Evolutionary conservation across 2,797 vertebrate species (phyloP).

Genomic region (Odontamblyopus rebecca): DNA sequence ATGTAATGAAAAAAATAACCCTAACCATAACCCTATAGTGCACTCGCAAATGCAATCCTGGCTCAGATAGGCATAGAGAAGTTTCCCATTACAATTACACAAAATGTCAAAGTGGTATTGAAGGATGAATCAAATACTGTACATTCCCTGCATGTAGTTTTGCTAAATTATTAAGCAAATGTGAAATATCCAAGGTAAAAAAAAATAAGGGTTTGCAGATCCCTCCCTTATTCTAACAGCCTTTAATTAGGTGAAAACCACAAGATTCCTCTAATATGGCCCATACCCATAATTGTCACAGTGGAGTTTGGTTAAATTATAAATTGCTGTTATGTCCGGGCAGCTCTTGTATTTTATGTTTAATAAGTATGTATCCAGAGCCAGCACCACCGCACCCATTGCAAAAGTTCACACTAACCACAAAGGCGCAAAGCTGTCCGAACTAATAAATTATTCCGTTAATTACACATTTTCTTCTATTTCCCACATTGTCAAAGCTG

Average conservation of each 20-base stretch:
- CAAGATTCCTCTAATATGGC: conserved; percentile 50
- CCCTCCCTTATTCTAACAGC: conserved; percentile 11
- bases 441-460: conserved; percentile 6
- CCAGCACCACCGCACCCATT: conserved; percentile 18
- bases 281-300: conserved; percentile 39
- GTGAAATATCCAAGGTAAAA: conserved; percentile 1
- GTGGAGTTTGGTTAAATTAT: conserved; percentile 53
- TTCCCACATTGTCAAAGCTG: conserved; percentile 3
- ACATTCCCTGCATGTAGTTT: not conserved
- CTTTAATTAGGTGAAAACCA: conserved; percentile 55
- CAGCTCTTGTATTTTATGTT: conserved; percentile 41
- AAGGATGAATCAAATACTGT: not conserved
- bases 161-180: not conserved
- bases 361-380: conserved; percentile 38
- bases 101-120: not conserved
- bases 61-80: not conserved
- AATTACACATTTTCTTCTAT: conserved; percentile 8
- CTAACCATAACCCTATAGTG: too few species aligned
- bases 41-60: not conserved
- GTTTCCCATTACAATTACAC: not conserved
- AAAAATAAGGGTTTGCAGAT: not conserved
- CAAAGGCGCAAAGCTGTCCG: conserved; percentile 13
- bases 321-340: conserved; percentile 47
- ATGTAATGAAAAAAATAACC: too few species aligned
- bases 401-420: conserved; percentile 20